These are phyloP conservation scores for Halisarca cf. caerulea DNA, from an alignment of 37 sponge, comb jelly and placozoan species.

Conservation along the genomic window DNA sequence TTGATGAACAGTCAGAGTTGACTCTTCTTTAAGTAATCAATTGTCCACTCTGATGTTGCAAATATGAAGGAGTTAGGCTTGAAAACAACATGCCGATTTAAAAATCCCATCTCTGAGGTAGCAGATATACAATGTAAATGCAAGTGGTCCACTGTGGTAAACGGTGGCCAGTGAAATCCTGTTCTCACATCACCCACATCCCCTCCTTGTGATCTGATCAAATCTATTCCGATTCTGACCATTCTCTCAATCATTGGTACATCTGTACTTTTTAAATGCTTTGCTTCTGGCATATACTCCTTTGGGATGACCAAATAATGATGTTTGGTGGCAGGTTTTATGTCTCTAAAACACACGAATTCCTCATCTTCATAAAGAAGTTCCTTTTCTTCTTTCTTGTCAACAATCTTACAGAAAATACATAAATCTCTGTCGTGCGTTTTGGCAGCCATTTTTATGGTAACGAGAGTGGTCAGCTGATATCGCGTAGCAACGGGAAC, in stretches of 20 bases:
- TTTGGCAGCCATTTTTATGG: conserved; percentile 2
- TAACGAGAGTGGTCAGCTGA: conserved; percentile 20
- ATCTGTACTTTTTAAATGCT: conserved; percentile 17
- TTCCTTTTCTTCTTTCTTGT: conserved; percentile 17
- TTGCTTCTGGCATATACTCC: conserved; percentile 35
- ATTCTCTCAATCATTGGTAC: conserved; percentile 61
- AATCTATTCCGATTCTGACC: conserved; percentile 60
- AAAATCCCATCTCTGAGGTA: conserved; percentile 60
- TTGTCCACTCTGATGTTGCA: conserved; percentile 49
- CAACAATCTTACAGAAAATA: conserved; percentile 63
- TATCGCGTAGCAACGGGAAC: conserved; percentile 26
- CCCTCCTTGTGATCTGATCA: conserved; percentile 48
- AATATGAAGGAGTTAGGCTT: conserved; percentile 66
- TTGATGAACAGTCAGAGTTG: too few species aligned
- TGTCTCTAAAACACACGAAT: conserved; percentile 76
- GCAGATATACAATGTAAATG: conserved; percentile 83
- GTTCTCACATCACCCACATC: conserved; percentile 54
- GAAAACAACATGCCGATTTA: conserved; percentile 47
- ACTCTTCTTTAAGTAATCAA: conserved; percentile 48
- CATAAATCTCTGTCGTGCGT: conserved; percentile 19
- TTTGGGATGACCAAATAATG: conserved; percentile 83
- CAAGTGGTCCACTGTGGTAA: conserved; percentile 68
- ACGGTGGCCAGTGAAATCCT: conserved; percentile 95
- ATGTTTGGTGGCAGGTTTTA: conserved; percentile 61
- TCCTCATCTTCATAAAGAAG: conserved; percentile 73